A percentile compares a stretch with the other conserved stretches of the same genome.
phyloP scores from a whole-genome alignment of 2,113 vertebrate species.

The Apteryx owenii region DNA sequence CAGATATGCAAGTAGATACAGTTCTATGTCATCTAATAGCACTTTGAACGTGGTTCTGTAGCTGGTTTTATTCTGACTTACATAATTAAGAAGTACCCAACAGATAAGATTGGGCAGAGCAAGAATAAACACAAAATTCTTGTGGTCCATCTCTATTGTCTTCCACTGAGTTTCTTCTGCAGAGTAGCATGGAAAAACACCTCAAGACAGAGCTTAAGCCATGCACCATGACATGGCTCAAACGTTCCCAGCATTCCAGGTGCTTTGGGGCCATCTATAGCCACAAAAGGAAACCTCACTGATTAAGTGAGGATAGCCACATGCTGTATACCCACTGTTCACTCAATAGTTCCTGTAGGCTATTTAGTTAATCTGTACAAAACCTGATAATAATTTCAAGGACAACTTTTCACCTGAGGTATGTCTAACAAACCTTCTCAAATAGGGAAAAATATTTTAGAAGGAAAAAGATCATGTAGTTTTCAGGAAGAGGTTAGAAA shows the following conservation, averaged over 20 bases:
- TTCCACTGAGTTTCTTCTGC: not conserved
- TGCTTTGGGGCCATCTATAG: not conserved
- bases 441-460: not conserved
- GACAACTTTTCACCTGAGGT: not conserved
- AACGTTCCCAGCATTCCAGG: not conserved
- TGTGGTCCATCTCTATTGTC: not conserved
- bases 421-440: not conserved
- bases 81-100: not conserved
- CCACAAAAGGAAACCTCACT: not conserved
- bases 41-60: not conserved
- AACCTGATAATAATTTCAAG: not conserved
- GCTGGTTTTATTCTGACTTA: not conserved
- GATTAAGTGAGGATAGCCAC: not conserved
- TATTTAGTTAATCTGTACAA: not conserved
- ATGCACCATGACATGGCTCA: not conserved
- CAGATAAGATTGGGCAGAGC: not conserved
- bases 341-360: not conserved
- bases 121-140: not conserved
- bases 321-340: not conserved
- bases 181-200: not conserved
- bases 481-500: not conserved
- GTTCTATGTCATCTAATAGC: not conserved
- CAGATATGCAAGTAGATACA: not conserved
- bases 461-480: not conserved
- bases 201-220: not conserved